Evolutionary conservation across 1,140 invertebrate species (phyloP), one percentile per base, ranked within the genome.

Genomic region (Orussus abietinus): DNA sequence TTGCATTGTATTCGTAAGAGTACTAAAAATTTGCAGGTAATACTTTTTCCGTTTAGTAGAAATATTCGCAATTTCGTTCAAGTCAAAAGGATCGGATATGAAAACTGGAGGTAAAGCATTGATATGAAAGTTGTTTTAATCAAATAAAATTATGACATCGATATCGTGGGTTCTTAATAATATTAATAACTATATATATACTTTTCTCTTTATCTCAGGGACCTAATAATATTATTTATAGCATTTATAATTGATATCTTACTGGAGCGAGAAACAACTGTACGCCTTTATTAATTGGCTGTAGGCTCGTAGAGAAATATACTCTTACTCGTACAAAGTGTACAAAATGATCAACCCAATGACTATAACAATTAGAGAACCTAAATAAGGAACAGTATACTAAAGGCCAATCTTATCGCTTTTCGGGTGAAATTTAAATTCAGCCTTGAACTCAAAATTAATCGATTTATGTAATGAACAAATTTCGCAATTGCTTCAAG

Each of bases 221-320:
- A n/a, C n/a, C n/a, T n/a, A n/a, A n/a, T 25, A 25, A 25, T 25
- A n/a, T 6, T 25, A 25, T 25, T 25, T 25, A 25, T 25, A 25
- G n/a, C n/a, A 25, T 25, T 25, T 25, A 25, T 25, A 25, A 25
- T 25, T 7, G n/a, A 25, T 25, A 25, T 25, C 22, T n/a, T n/a
- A 25, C n/a, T 7, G 22, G 22, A 25, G 22, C 22, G 22, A 25
- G 22, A 25, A 25, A 25, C 22, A 25, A 25, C 22, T 25, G n/a
- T n/a, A 25, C n/a, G n/a, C n/a, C n/a, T 25, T 6, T n/a, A 6
- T 25, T 25, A 25, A 6, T 25, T 25, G 6, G n/a, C n/a, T 25
- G n/a, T 25, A 25, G 6, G n/a, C 22, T 25, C 6, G 6, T 25
- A 7, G n/a, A 25, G n/a, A 25, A 25, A 7, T 7, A 25, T 25